A percentile compares a stretch with the other conserved stretches of the same genome.
phyloP scores from a whole-genome alignment of 37 sponge, comb jelly and placozoan genomes.

The Crambe crambe region DNA sequence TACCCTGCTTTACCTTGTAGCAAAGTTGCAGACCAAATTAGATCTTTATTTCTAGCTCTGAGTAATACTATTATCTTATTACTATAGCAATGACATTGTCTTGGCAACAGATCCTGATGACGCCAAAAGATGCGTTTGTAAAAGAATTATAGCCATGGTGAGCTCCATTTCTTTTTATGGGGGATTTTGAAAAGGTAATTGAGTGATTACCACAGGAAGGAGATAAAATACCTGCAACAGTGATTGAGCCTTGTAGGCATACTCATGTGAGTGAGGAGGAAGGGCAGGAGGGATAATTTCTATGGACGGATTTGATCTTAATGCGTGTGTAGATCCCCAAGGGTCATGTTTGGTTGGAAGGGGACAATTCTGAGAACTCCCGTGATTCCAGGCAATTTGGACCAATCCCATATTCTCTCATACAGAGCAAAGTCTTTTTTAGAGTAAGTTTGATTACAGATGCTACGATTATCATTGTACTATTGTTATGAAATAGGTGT shows the following conservation, averaged over 20 bases:
- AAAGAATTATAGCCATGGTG: slow-evolving; percentile 41
- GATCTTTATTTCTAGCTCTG: too few relatives aligned
- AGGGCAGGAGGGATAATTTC: not conserved
- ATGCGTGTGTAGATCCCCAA: slow-evolving; percentile 40
- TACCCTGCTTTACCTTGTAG: too few relatives aligned
- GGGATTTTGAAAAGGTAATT: not conserved
- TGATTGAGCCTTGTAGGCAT: not conserved
- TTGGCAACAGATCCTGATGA: slow-evolving; percentile 18
- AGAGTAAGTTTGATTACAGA: slow-evolving; percentile 18
- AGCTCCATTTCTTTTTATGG: too few relatives aligned
- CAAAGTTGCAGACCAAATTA: too few relatives aligned
- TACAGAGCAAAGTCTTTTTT: slow-evolving; percentile 37
- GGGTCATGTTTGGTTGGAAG: slow-evolving; percentile 72
- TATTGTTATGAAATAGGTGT: too few relatives aligned
- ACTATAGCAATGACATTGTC: slow-evolving; percentile 48
- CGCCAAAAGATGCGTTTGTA: slow-evolving; percentile 29
- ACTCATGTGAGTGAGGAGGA: not conserved
- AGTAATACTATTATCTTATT: too few relatives aligned
- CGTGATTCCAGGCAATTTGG: slow-evolving; percentile 64
- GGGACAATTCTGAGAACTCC: slow-evolving; percentile 38
- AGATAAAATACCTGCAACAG: not conserved
- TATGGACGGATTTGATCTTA: not conserved
- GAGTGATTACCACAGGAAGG: not conserved
- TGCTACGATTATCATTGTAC: not conserved
- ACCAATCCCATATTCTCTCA: slow-evolving; percentile 41